Evolutionary conservation across 2,113 vertebrate species (phyloP), one percentile per base, ranked within the genome.

Genomic region (Pomatorhinus ruficollis): DNA sequence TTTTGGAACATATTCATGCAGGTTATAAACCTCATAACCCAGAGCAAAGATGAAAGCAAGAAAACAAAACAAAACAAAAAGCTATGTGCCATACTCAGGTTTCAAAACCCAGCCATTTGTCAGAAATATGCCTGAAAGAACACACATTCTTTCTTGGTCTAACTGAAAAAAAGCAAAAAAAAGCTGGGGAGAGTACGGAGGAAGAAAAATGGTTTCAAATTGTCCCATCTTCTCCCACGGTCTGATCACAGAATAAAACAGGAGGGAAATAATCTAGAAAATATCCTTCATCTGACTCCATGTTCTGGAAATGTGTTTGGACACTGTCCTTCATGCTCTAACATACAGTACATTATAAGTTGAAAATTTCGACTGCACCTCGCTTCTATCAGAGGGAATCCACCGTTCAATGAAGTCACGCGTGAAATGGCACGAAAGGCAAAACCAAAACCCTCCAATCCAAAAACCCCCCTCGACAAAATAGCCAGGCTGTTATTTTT

Each of bases 241-340:
- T 71, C 92, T 96, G 85, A 12, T 95, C 90, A 96, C 31, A 68
- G 45, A 78, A 49, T 28, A 35, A 83, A 84, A 66, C 0, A 0
- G 22, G 4, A 4, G 4, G 22, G 15, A 59, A 84, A 33, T 28
- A 16, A 85, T 71, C 68, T 97, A 91, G 35, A 56, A 79, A 93
- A 93, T 18, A 97, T 98, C 97, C 98, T 98, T 98, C 98, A 98
- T 97, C 79, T 0, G 2, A 70, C 75, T 91, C 40, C 30, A 5
- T 39, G 70, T 81, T 96, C 52, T 81, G 78, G 97, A 97, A 97
- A 97, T 95, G 80, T 80, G 37, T 47, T 81, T 85, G 90, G 97
- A 97, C 87, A 93, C 68, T 93, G 79, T 59, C 85, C 89, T 97
- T 92, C 97, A 96, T 96, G 87, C 25, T 95, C 42, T 89, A 81